phyloP scores from a whole-genome alignment of 92 coral and sea anemone species.

The Porites rus region DNA sequence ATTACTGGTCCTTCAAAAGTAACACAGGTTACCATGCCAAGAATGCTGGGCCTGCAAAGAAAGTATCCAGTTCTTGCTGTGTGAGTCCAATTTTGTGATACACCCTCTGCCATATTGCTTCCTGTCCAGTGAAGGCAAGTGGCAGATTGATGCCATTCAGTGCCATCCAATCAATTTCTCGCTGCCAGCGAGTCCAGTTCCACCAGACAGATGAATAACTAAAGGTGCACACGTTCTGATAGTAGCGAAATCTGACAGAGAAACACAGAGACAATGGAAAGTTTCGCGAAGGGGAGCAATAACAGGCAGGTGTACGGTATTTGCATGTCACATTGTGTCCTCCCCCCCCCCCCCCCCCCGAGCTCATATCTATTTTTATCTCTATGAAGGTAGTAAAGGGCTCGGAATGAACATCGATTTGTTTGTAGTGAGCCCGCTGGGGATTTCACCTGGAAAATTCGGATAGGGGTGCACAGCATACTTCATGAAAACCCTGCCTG shows the following conservation, averaged over 20 bases:
- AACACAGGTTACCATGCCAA: constrained; percentile 44
- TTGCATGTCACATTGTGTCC: too few species aligned
- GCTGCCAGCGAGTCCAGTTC: constrained; percentile 67
- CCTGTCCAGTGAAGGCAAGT: constrained; percentile 69
- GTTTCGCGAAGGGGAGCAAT: too few species aligned
- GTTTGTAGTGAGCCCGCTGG: too few species aligned
- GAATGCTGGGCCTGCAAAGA: constrained; percentile 66
- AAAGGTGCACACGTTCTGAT: constrained; percentile 68
- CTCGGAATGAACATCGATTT: too few species aligned
- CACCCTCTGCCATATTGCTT: constrained; percentile 63
- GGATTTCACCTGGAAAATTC: too few species aligned
- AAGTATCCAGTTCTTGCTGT: constrained; percentile 48
- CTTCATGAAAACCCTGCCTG: too few species aligned
- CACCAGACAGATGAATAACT: constrained; percentile 72
- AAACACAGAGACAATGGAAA: not conserved
- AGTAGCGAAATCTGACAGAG: constrained; percentile 53
- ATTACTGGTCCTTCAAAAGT: too few species aligned
- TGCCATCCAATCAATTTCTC: constrained; percentile 72
- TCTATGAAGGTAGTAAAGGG: too few species aligned
- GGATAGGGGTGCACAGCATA: too few species aligned
- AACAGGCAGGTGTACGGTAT: too few species aligned
- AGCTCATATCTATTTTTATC: too few species aligned
- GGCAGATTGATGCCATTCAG: constrained; percentile 70
- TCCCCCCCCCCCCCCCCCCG: too few species aligned
- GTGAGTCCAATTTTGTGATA: constrained; percentile 58